A percentile compares a stretch with the other conserved stretches of the same genome.
phyloP scores from a whole-genome alignment of 2,797 vertebrate species.

The Nannoperca obscura region DNA sequence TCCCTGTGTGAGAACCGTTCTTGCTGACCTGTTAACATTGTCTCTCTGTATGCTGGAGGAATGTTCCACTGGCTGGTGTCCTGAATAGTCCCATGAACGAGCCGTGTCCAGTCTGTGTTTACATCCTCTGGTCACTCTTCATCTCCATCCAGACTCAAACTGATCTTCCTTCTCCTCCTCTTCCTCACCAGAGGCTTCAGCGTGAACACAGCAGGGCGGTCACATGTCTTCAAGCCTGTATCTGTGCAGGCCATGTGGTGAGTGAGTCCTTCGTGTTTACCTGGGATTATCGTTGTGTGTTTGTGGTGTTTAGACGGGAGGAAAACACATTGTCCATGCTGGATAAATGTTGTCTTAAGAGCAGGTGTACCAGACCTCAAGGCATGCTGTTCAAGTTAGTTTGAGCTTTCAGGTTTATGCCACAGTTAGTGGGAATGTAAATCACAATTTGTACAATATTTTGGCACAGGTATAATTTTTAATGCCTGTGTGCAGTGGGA shows the following conservation, averaged over 20 bases:
- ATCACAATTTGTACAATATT: not conserved
- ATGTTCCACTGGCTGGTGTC: slow-evolving; percentile 75
- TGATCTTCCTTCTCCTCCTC: slow-evolving; percentile 44
- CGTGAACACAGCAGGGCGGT: slow-evolving; percentile 92
- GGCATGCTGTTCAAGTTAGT: not conserved
- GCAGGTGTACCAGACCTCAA: not conserved
- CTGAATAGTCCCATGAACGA: slow-evolving; percentile 65
- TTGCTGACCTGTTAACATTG: slow-evolving; percentile 77
- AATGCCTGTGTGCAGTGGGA: not conserved
- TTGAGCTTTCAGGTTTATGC: not conserved
- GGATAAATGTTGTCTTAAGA: not conserved
- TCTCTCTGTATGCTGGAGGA: slow-evolving; percentile 67
- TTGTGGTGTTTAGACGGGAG: slow-evolving; percentile 1
- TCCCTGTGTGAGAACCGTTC: slow-evolving; percentile 46
- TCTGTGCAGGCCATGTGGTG: slow-evolving; percentile 99
- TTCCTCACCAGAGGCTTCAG: slow-evolving; percentile 92
- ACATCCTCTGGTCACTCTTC: slow-evolving; percentile 27
- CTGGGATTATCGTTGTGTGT: slow-evolving; percentile 6
- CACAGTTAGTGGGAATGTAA: not conserved
- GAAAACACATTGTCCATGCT: not conserved
- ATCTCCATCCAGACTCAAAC: slow-evolving; percentile 24
- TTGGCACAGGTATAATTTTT: not conserved
- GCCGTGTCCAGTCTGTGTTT: slow-evolving; percentile 60
- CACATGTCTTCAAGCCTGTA: slow-evolving; percentile 97
- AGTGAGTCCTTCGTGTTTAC: slow-evolving; percentile 62